Conservation (phyloP, 2,797 vertebrate genomes). For the Glyptemys insculpta region DNA sequence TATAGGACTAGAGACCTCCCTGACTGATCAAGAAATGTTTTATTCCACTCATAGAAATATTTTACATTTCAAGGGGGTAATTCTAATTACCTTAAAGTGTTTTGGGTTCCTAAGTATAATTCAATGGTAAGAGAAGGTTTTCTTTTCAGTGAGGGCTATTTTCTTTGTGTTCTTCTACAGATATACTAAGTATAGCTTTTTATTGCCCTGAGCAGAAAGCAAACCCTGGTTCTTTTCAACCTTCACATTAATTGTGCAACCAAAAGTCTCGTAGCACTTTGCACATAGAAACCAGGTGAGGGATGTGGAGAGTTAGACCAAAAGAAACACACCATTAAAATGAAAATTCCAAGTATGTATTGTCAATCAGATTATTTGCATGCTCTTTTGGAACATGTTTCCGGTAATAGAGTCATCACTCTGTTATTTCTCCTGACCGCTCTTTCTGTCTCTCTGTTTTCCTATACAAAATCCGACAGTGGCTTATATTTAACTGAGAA, state of each 20-base stretch:
- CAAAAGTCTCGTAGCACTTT: neutral
- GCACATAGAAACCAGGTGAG: neutral
- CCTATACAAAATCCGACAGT: slow-evolving; percentile 41
- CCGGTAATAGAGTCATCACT: slow-evolving; percentile 57
- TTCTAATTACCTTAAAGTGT: neutral
- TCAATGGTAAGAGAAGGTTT: neutral
- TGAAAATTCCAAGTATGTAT: slow-evolving; percentile 37
- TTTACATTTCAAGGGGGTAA: neutral
- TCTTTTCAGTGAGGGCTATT: neutral
- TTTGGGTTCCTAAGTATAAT: neutral
- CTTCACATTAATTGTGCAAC: neutral
- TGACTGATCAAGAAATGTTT: neutral
- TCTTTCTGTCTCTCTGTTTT: slow-evolving; percentile 52
- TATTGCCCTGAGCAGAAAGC: neutral
- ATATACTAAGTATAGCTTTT: neutral
- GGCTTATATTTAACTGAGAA: slow-evolving; percentile 71
- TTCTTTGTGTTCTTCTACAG: neutral
- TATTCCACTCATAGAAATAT: neutral
- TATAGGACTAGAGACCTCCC: neutral
- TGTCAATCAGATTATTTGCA: slow-evolving; percentile 61
- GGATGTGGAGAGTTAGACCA: neutral
- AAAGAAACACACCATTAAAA: neutral
- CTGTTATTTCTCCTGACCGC: slow-evolving; percentile 64
- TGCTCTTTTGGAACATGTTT: slow-evolving; percentile 40
- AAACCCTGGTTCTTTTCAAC: neutral